These are phyloP conservation scores for Helicoverpa zea DNA, from an alignment of 1,140 invertebrate genomes.

Conservation along the genomic window DNA sequence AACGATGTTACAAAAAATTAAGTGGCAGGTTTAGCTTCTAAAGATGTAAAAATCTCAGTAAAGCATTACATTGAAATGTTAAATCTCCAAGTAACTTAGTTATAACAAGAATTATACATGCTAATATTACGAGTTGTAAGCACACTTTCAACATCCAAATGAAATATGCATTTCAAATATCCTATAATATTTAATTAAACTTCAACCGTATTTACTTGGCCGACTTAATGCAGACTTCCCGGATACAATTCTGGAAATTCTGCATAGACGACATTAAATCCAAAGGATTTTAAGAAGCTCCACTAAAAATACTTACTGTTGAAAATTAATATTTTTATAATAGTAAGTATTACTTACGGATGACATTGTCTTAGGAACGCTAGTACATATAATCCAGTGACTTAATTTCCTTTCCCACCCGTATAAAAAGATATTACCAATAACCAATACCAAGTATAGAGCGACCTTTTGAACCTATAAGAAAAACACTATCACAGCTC, in stretches of 20 bases:
- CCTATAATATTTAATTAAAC: constrained; percentile 25
- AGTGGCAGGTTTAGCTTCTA: no score
- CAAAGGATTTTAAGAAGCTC: not conserved
- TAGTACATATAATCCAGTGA: no score
- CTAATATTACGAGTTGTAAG: not conserved
- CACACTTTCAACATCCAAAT: not conserved
- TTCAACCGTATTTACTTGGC: not conserved
- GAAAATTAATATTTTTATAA: not conserved
- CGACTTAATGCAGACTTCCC: not conserved
- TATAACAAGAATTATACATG: not conserved
- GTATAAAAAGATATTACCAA: no score
- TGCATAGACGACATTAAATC: not conserved
- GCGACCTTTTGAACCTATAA: not conserved
- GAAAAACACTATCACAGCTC: no score
- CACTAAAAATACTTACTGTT: not conserved
- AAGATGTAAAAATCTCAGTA: no score
- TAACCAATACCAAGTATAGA: no score
- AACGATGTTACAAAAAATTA: no score
- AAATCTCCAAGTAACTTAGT: no score
- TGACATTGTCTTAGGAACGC: not conserved
- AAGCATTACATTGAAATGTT: no score
- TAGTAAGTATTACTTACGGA: no score
- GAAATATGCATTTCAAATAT: constrained; percentile 7
- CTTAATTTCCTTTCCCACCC: no score
- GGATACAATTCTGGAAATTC: constrained; percentile 3